Conservation (phyloP, 2,888 invertebrate species). For the Saturnia pavonia region DNA sequence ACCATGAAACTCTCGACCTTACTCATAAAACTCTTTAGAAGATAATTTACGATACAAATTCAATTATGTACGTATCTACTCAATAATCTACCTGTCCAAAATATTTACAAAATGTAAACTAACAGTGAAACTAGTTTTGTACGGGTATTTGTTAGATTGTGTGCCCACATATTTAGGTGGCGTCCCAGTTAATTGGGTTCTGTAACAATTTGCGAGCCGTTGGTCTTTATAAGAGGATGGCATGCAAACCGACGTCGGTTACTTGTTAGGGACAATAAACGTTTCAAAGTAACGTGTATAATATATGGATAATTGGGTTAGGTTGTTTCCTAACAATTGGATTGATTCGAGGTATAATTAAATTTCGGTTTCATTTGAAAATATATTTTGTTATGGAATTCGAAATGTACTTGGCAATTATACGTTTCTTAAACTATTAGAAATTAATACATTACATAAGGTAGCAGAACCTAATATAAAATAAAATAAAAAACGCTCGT, state of each 20-base stretch:
- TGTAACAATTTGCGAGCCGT: constrained; percentile 55
- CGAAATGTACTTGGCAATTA: too few relatives aligned
- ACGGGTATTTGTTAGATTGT: constrained; percentile 29
- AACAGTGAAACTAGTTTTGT: constrained; percentile 45
- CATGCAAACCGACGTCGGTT: constrained; percentile 35
- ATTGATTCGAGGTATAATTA: neutral
- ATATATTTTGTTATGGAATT: neutral
- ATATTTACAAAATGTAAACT: constrained; percentile 38
- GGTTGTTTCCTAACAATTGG: neutral
- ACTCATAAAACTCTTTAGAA: neutral
- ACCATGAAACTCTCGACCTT: too few relatives aligned
- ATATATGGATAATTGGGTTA: neutral
- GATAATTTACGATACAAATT: constrained; percentile 16
- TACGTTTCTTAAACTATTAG: too few relatives aligned
- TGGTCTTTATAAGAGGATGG: constrained; percentile 39
- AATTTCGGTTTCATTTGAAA: neutral
- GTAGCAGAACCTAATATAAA: too few relatives aligned
- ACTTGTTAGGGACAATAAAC: constrained; percentile 28
- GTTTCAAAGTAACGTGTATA: neutral
- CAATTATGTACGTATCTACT: constrained; percentile 8
- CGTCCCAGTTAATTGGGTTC: constrained; percentile 60
- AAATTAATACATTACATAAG: too few relatives aligned
- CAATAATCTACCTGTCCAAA: constrained; percentile 14
- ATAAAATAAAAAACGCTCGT: too few relatives aligned
- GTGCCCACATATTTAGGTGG: constrained; percentile 39